Base-by-base conservation (phyloP, 2,113 vertebrate genomes). In the Sinocyclocheilus rhinocerous region DNA sequence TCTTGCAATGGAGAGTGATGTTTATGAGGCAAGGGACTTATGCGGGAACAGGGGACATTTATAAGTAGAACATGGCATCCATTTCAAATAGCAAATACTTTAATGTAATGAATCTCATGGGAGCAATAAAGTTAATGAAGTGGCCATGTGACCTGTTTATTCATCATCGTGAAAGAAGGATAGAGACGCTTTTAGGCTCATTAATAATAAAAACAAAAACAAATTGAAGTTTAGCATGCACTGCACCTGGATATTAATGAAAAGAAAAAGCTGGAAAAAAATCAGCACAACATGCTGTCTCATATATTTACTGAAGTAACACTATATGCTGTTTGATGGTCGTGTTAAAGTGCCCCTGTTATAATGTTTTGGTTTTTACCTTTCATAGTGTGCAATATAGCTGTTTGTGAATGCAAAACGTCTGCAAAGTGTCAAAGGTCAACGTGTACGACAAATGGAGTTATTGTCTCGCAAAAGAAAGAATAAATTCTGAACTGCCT, bases 11-110 rank as follows among this genome's bases (percentile, higher is more conserved):
- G 87, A 91, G 89, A 90, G 75, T 86, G 87, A 92, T 93, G 91
- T 90, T 91, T 87, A 90, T 87, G 90, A 92, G 90, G 89, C 87
- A 52, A 61, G 92, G 92, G 92, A 93, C 89, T 84, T 65, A 85
- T 42, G 80, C 72, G 55, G 86, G 86, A 90, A 85, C 86, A 86
- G 48, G 92, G 90, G 91, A 93, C 90, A 86, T 92, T 89, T 89
- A 81, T 92, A 93, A 92, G 90, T 92, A 88, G 92, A 91, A 90
- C 93, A 92, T 90, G 86, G 84, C 91, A 92, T 94, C 87, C 88
- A 90, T 92, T 92, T 91, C 81, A 87, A 65, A 90, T 81, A 80
- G 90, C 84, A 92, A 93, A 93, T 89, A 90, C 87, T 89, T 84
- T 69, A 79, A 88, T 82, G 18, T 90, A 90, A 92, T 91, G 91